Evolutionary conservation across 2,888 invertebrate genomes (phyloP).

Genomic region (Steinernema carpocapsae): DNA sequence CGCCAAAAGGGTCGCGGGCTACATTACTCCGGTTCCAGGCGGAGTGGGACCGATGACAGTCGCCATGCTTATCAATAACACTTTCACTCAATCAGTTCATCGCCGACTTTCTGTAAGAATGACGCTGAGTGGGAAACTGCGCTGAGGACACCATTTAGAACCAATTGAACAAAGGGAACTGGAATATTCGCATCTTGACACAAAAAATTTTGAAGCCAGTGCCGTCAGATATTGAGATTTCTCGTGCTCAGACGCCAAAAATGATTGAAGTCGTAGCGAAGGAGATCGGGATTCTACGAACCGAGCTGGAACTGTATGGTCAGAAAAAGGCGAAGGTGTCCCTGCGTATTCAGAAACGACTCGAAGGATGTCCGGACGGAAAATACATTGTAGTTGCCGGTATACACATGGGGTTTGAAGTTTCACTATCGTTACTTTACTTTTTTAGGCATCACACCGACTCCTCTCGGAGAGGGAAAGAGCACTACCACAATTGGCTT

Average conservation of each 20-base stretch:
- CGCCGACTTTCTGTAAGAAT: conserved; percentile 31
- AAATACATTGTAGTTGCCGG: conserved; percentile 94
- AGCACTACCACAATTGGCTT: conserved; percentile 89
- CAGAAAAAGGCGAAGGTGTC: conserved; percentile 91
- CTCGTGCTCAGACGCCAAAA: conserved; percentile 75
- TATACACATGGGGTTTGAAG: no score
- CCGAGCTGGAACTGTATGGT: conserved; percentile 88
- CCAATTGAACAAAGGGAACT: no score
- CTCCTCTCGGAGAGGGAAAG: conserved; percentile 98
- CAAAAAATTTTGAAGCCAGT: conserved; percentile 74
- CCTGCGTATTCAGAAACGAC: conserved; percentile 80
- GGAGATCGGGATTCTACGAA: conserved; percentile 74
- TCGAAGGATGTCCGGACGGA: conserved; percentile 78
- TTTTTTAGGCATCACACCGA: conserved; percentile 85
- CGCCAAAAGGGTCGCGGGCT: conserved; percentile 75
- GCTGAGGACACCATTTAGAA: background rate
- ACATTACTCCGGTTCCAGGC: conserved; percentile 71
- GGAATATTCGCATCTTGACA: background rate
- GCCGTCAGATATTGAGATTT: conserved; percentile 89
- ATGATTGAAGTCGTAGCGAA: conserved; percentile 61
- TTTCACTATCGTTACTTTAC: background rate
- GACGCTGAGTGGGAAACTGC: background rate
- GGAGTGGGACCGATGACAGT: conserved; percentile 99
- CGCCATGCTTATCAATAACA: conserved; percentile 83
- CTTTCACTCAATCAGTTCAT: conserved; percentile 80